These are phyloP conservation scores for Calcarius lapponicus DNA, from an alignment of 2,797 vertebrate genomes.

Conservation along the genomic window DNA sequence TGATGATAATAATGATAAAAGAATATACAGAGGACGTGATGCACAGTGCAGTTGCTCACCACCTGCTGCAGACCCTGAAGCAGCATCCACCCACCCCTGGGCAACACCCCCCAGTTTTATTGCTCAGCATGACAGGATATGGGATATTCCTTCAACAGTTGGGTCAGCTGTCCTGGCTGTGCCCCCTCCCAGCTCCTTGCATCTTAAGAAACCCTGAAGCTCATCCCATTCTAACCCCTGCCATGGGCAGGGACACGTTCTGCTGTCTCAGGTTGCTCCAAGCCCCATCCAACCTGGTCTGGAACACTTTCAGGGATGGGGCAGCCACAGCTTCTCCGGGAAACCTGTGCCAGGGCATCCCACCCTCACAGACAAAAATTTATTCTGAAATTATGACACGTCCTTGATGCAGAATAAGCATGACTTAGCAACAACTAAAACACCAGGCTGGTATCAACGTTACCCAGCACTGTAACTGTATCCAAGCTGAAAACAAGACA, in stretches of 20 bases:
- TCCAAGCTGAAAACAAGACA: not conserved
- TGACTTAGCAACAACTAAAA: not conserved
- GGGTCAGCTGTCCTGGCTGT: not conserved
- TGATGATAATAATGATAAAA: not conserved
- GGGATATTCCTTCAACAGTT: not conserved
- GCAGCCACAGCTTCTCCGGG: not conserved
- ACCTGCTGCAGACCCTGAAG: not conserved
- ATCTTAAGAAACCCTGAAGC: not conserved
- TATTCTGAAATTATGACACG: not conserved
- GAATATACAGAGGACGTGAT: not conserved
- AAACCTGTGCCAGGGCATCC: not conserved
- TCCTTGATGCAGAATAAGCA: not conserved
- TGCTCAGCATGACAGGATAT: not conserved
- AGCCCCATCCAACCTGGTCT: fast-evolving
- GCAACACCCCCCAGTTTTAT: not conserved
- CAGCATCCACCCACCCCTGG: no score
- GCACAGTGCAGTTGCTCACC: not conserved
- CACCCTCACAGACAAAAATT: not conserved
- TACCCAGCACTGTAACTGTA: not conserved
- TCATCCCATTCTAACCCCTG: not conserved
- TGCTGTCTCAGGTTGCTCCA: not conserved
- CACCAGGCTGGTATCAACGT: not conserved
- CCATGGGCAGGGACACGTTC: not conserved
- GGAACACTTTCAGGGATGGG: not conserved
- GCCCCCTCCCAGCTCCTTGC: no score